Evolutionary conservation across 2,113 vertebrate genomes (phyloP).

Genomic region (Steatornis caripensis): DNA sequence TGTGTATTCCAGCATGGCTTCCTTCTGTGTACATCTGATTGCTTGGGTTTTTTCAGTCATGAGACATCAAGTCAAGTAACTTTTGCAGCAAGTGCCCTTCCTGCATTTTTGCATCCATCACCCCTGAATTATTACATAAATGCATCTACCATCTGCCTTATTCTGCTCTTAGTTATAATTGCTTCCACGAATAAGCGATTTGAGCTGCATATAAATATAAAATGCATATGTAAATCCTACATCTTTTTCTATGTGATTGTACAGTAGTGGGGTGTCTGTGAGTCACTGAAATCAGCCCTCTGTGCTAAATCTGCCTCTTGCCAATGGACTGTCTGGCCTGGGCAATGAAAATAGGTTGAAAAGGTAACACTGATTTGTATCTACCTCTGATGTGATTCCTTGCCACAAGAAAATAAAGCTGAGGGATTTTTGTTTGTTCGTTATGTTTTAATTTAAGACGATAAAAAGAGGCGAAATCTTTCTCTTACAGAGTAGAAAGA

Average conservation of each 20-base stretch:
- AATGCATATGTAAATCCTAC: too few relatives aligned
- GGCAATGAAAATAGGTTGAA: not conserved
- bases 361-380: not conserved
- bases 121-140: not conserved
- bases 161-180: constrained; percentile 34
- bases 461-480: not conserved
- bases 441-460: not conserved
- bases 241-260: not conserved
- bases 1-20: not conserved
- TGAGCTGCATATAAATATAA: too few relatives aligned
- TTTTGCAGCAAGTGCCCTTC: not conserved
- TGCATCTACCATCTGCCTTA: not conserved
- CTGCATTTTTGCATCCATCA: not conserved
- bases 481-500: not conserved
- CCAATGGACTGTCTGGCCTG: not conserved
- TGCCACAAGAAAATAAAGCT: not conserved
- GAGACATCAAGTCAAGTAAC: not conserved
- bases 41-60: not conserved
- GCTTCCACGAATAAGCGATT: constrained; percentile 28
- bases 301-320: not conserved
- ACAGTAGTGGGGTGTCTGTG: not conserved
- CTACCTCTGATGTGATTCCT: not conserved
- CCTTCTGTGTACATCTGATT: not conserved
- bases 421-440: not conserved
- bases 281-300: not conserved